Base-by-base conservation (phyloP, 2,797 vertebrate genomes). In the Decapterus maruadsi region DNA sequence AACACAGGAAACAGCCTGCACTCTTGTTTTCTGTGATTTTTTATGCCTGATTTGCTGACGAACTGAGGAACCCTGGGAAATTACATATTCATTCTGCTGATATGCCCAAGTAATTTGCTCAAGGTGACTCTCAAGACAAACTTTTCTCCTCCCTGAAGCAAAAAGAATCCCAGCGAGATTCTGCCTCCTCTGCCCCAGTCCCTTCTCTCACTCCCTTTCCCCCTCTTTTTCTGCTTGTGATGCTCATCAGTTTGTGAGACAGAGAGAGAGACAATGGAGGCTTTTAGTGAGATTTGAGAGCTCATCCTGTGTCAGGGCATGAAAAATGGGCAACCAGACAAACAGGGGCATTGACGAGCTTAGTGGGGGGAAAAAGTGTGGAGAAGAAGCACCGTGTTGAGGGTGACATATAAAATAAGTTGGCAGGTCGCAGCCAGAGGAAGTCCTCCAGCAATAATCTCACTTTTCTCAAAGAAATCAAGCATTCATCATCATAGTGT, bases 311-410 rank as follows among this genome's bases (percentile, higher is more conserved):
- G 92, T 88, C 60, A 83, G 82, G 91, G 82, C 88, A 92, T 90
- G 92, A 90, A 90, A 93, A 92, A 91, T 92, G 90, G 90, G 82
- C 92, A 90, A 75, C 71, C 48, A 72, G 91, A 96, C 92, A 96
- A 95, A 94, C 90, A 87, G 90, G 85, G 76, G 80, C 93, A 93
- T 96, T 95, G 94, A 95, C 69, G 31, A 0, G 0, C 70, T 87
- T 65, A 17, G 74, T 64, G 26, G 26, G 26, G 80, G 56, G 10
- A 29, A 17, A 46, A 42, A 31, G 43, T 46, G 66, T 45, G 74
- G 81, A 92, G 91, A 89, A 92, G 92, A 87, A 78, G 87, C 75
- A 83, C 72, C 73, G 68, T 56, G 78, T 78, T 80, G 36, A 87
- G 89, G 68, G 13, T 83, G 91, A 93, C 59, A 72, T 14, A 36